Percentiles rank a stretch among this genome's conserved stretches.
Evolutionary conservation across 1,140 invertebrate genomes (phyloP).

Genomic region (Zaprionus lachaisei): DNA sequence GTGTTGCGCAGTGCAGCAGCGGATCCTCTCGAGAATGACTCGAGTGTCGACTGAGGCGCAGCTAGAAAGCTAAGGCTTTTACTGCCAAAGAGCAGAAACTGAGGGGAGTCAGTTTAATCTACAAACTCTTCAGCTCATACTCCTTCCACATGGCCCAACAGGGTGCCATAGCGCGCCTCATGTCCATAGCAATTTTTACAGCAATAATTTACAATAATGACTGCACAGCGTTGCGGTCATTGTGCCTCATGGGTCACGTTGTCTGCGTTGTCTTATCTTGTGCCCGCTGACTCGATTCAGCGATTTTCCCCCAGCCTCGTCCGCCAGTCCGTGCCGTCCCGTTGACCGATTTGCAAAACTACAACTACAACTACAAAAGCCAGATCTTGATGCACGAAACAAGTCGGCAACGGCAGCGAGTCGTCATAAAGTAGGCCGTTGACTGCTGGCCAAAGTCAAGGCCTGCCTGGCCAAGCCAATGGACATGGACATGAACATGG

Average conservation of each 20-base stretch:
- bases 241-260: constrained; percentile 76
- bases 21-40: neutral
- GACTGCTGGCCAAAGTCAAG: constrained; percentile 80
- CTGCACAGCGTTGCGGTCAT: constrained; percentile 62
- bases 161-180: constrained; percentile 29
- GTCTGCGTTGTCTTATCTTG: constrained; percentile 48
- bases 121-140: neutral
- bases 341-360: constrained; percentile 71
- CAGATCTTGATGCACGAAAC: constrained; percentile 77
- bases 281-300: constrained; percentile 33
- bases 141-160: neutral
- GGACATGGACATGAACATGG: constrained; percentile 33
- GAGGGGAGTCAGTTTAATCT: neutral
- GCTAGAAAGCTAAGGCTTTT: constrained; percentile 51
- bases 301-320: constrained; percentile 1
- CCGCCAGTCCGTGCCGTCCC: constrained; percentile 18
- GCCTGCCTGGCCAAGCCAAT: constrained; percentile 66
- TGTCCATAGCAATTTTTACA: constrained; percentile 74
- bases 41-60: constrained; percentile 1
- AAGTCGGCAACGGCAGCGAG: constrained; percentile 40
- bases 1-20: neutral
- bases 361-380: constrained; percentile 14
- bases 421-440: constrained; percentile 79
- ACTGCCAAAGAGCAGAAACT: constrained; percentile 12
- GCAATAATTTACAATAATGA: constrained; percentile 83